These are phyloP conservation scores for Erebia palarica DNA, from an alignment of 2,888 invertebrate genomes.

Conservation along the genomic window DNA sequence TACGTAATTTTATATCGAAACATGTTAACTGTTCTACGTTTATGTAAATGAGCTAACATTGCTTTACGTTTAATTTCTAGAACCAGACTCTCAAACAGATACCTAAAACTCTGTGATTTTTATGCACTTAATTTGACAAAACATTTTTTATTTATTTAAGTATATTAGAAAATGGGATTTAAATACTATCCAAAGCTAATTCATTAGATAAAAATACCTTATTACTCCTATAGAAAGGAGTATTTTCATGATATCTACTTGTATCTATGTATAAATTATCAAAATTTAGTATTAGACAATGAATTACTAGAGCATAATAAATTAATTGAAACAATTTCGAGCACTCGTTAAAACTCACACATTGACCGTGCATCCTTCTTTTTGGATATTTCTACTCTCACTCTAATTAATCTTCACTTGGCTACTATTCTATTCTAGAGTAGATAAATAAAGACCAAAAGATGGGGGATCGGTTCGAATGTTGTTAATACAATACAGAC, in stretches of 20 bases:
- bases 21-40: background rate
- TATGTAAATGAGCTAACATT: background rate
- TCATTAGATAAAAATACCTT: slow-evolving; percentile 31
- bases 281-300: slow-evolving; percentile 77
- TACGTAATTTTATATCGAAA: background rate
- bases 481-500: slow-evolving; percentile 47
- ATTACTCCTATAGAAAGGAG: slow-evolving; percentile 34
- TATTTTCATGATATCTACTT: slow-evolving; percentile 57
- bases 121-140: background rate
- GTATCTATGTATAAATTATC: slow-evolving; percentile 72
- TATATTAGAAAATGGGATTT: background rate
- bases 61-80: background rate
- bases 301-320: slow-evolving; percentile 77
- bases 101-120: background rate
- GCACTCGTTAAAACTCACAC: slow-evolving; percentile 82
- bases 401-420: slow-evolving; percentile 70
- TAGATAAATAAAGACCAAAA: slow-evolving; percentile 76
- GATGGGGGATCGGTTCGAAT: slow-evolving; percentile 68
- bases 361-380: slow-evolving; percentile 77
- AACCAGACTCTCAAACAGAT: slow-evolving; percentile 16
- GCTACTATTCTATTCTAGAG: slow-evolving; percentile 71
- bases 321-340: slow-evolving; percentile 77
- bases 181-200: slow-evolving; percentile 16
- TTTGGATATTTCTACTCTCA: slow-evolving; percentile 70
- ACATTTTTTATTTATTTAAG: background rate